phyloP scores from a whole-genome alignment of 2,113 vertebrate genomes.

The Saccopteryx leptura region DNA sequence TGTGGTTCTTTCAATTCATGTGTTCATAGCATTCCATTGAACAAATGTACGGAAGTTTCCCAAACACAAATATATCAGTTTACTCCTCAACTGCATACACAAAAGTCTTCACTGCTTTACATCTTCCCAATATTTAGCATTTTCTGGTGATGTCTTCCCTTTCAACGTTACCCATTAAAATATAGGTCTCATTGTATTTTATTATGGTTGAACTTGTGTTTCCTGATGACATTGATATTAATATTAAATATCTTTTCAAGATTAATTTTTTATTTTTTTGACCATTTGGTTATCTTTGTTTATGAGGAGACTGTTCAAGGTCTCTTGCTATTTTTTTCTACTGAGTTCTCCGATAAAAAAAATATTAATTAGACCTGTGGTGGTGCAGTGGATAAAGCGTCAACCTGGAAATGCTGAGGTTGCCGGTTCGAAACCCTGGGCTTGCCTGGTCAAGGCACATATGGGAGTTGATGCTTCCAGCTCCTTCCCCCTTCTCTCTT shows the following conservation, averaged over 20 bases:
- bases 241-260: neutral
- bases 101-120: accelerated
- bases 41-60: neutral
- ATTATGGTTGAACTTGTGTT: neutral
- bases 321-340: neutral
- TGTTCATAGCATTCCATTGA: accelerated
- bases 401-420: no score
- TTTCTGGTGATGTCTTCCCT: neutral
- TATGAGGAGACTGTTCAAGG: neutral
- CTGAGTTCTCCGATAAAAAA: neutral
- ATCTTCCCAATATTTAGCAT: neutral
- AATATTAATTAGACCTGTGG: no score
- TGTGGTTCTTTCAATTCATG: neutral
- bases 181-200: no score
- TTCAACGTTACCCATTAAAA: neutral
- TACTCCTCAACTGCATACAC: accelerated
- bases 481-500: no score
- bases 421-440: no score
- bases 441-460: no score
- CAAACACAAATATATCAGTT: accelerated
- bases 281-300: neutral
- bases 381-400: no score
- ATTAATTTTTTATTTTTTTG: neutral
- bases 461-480: no score
- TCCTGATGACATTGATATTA: neutral